Evolutionary conservation across 1,140 invertebrate genomes (phyloP).

Genomic region (Maconellicoccus hirsutus): DNA sequence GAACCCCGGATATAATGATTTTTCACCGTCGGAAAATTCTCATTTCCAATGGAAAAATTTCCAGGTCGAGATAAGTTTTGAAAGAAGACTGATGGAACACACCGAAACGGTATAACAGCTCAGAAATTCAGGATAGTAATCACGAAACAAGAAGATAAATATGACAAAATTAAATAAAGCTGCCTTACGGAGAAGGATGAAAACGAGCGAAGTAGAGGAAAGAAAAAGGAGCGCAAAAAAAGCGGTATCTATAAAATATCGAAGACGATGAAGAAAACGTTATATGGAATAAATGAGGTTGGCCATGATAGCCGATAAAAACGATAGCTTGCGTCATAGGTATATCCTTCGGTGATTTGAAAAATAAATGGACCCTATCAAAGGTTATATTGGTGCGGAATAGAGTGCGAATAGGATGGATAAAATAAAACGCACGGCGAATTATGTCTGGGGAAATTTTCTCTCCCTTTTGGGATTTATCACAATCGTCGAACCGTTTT

Average conservation of each 20-base stretch:
- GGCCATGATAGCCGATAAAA: conserved; percentile 19
- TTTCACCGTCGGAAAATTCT: background rate
- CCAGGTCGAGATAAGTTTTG: background rate
- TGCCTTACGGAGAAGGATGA: background rate
- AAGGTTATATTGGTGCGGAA: conserved; percentile 18
- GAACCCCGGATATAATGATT: too few species aligned
- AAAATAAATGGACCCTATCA: conserved; percentile 22
- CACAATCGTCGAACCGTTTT: conserved; percentile 20
- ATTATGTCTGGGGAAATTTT: conserved; percentile 20
- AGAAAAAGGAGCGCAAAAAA: background rate
- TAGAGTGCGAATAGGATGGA: conserved; percentile 18
- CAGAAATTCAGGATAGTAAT: background rate
- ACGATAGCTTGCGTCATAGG: conserved; percentile 21
- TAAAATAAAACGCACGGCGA: conserved; percentile 14
- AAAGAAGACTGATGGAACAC: background rate
- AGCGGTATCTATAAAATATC: conserved; percentile 12
- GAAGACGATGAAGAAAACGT: conserved; percentile 13
- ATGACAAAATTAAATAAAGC: conserved; percentile 18
- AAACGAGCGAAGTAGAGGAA: background rate
- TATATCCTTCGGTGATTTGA: conserved; percentile 22
- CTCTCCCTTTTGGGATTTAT: conserved; percentile 21
- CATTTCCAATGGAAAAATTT: background rate
- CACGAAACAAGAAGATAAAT: conserved; percentile 13
- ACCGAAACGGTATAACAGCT: background rate
- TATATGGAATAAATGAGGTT: conserved; percentile 21